phyloP scores from a whole-genome alignment of 2,888 invertebrate genomes.

The Protophormia terraenovae region DNA sequence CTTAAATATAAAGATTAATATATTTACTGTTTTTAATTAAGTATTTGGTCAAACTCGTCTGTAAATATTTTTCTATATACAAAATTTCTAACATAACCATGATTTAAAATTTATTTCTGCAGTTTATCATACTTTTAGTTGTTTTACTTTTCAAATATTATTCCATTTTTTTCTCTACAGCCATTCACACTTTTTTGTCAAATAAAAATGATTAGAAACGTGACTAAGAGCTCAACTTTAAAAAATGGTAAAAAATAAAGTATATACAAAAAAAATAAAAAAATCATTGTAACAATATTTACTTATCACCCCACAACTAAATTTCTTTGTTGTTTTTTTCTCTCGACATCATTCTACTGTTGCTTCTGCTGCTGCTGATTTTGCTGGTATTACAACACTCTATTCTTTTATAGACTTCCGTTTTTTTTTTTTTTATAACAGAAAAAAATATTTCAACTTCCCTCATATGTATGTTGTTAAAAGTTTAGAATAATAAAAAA shows the following conservation, averaged over 20 bases:
- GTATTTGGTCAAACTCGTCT: not conserved
- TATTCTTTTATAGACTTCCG: conserved; percentile 54
- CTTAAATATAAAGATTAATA: no score
- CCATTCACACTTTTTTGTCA: conserved; percentile 73
- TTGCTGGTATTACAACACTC: conserved; percentile 49
- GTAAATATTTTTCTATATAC: not conserved
- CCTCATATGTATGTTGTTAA: conserved; percentile 53
- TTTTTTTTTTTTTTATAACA: not conserved
- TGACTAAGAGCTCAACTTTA: conserved; percentile 77
- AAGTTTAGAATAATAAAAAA: conserved; percentile 38
- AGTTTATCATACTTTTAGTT: not conserved
- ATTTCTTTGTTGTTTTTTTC: not conserved
- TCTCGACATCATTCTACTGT: not conserved
- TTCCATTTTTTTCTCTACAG: conserved; percentile 37
- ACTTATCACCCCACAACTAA: conserved; percentile 56
- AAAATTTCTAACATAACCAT: not conserved
- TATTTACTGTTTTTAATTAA: no score
- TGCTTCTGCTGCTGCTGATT: not conserved
- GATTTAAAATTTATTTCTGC: not conserved
- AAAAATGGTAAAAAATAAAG: not conserved
- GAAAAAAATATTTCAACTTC: conserved; percentile 31
- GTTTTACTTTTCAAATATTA: not conserved
- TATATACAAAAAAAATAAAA: conserved; percentile 32
- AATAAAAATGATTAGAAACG: conserved; percentile 79
- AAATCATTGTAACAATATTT: conserved; percentile 63